Evolutionary conservation across 2,797 vertebrate genomes (phyloP), one percentile per base, ranked within the genome.

Genomic region (Triplophysa bombifrons): DNA sequence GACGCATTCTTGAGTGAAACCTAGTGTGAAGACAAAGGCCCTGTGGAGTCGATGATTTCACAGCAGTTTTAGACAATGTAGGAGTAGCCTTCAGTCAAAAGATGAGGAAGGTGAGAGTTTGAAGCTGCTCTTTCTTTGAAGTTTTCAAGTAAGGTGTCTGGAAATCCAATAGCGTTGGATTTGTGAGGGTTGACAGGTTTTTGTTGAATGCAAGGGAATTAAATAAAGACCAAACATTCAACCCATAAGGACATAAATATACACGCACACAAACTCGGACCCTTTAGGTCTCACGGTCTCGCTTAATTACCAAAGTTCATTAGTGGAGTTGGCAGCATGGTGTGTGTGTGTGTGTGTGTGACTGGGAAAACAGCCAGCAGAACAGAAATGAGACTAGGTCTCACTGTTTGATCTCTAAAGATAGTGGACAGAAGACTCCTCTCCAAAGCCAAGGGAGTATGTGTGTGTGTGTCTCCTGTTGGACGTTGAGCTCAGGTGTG

Each of bases 231-330:
- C 63, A 78, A 50, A 61, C 44, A 67, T 46, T n/a, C 82, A 80
- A 56, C 63, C 20, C 58, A 50, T 30, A 67, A 20, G 63, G 10
- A 51, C 50, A 38, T 44, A 27, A 61, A 74, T 27, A 38, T 66
- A 61, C 34, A 50, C 41, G 70, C 17, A 75, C 41, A 60, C 10
- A 68, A 70, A 60, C 44, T 25, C 46, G 74, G 27, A 74, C 53
- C 63, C 64, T 68, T n/a, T 58, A 25, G 74, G 46, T 74, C 53
- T 76, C 64, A 63, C 75, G 86, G 83, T 85, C 78, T 74, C 51
- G 60, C 80, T 84, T 89, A 85, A 88, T 86, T 83, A 84, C 77
- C 34, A 80, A 72, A 80, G 74, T 86, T 82, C 67, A 81, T 85
- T 84, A 84, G 79, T 83, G 44, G 73, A 78, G 78, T 83, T 84